Evolutionary conservation across 1,140 invertebrate genomes (phyloP).

Genomic region (Camponotus floridanus): DNA sequence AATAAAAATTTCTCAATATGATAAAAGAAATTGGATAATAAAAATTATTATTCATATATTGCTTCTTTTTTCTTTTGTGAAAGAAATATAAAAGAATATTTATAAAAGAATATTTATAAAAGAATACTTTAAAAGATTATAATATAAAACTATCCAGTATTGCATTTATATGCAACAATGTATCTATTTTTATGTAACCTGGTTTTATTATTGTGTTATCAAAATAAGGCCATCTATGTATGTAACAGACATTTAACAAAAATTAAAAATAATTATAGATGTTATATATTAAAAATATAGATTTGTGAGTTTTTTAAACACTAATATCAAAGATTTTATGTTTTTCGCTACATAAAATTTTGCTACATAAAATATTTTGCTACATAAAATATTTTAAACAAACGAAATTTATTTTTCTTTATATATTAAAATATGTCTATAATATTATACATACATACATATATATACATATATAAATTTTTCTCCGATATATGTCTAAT

Average conservation of each 20-base stretch:
- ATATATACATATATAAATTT: not conserved
- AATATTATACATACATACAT: not conserved
- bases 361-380: not conserved
- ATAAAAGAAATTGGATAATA: not conserved
- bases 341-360: not conserved
- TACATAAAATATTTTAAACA: not conserved
- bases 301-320: not conserved
- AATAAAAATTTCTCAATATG: no score
- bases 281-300: not conserved
- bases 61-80: not conserved
- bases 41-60: not conserved
- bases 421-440: not conserved
- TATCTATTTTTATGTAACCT: conserved; percentile 4
- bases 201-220: conserved; percentile 9
- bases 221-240: conserved; percentile 17
- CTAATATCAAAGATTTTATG: not conserved
- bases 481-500: not conserved
- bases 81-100: not conserved
- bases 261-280: not conserved
- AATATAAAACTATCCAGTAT: not conserved
- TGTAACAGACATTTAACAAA: not conserved
- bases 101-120: no score
- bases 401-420: not conserved
- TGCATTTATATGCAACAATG: not conserved
- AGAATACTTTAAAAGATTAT: no score